Conservation (phyloP, 2,888 invertebrate genomes). For the Drosophila limbata region DNA sequence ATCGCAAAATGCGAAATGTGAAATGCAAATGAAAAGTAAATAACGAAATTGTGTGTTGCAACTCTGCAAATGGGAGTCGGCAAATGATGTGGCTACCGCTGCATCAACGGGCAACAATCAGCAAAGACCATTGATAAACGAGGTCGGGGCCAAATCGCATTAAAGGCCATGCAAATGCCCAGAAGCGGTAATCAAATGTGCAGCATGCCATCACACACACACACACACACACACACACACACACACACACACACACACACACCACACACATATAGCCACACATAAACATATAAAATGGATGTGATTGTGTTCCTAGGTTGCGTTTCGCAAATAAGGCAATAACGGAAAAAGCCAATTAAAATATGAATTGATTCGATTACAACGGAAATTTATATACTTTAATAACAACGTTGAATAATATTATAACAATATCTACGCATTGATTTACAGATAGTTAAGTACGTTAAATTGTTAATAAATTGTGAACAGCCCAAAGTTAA, state of each 20-base stretch:
- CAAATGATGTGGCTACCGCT: slow-evolving; percentile 68
- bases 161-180: slow-evolving; percentile 49
- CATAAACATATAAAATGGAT: not conserved
- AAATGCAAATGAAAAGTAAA: slow-evolving; percentile 67
- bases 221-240: not conserved
- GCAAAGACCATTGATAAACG: slow-evolving; percentile 52
- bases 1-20: slow-evolving; percentile 43
- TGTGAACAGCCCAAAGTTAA: no score
- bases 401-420: not conserved
- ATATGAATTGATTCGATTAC: slow-evolving; percentile 17
- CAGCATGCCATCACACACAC: slow-evolving; percentile 5
- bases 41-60: slow-evolving; percentile 57
- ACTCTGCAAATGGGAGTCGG: slow-evolving; percentile 45
- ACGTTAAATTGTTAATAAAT: not conserved
- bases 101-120: slow-evolving; percentile 65
- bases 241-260: no score
- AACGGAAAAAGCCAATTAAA: slow-evolving; percentile 20
- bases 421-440: not conserved
- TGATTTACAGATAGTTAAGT: not conserved
- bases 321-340: slow-evolving; percentile 12
- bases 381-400: slow-evolving; percentile 1
- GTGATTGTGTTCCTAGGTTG: slow-evolving; percentile 11
- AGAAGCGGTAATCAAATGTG: slow-evolving; percentile 55
- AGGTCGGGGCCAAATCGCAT: slow-evolving; percentile 61
- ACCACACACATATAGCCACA: not conserved